Evolutionary conservation across 2,113 vertebrate genomes (phyloP).

Genomic region (Merops nubicus): DNA sequence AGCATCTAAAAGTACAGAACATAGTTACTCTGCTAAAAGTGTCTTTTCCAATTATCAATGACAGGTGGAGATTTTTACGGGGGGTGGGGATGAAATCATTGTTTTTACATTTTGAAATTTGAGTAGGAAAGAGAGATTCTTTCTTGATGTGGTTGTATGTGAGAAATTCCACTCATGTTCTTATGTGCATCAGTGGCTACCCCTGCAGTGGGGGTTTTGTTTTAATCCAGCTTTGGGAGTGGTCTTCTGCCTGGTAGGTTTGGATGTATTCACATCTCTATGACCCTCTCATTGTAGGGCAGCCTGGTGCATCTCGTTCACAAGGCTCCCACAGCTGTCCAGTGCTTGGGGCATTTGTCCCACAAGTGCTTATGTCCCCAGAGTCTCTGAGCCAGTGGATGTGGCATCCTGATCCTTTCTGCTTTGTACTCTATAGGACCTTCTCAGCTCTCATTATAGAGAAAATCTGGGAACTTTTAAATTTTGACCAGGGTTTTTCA

Average conservation of each 20-base stretch:
- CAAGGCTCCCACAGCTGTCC: neutral
- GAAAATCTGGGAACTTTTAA: neutral
- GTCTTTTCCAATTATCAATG: neutral
- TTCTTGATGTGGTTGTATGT: fast-evolving
- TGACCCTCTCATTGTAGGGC: fast-evolving
- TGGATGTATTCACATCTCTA: neutral
- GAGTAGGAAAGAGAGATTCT: neutral
- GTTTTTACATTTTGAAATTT: neutral
- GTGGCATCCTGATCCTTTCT: neutral
- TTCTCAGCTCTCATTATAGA: neutral
- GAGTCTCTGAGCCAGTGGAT: neutral
- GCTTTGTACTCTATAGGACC: neutral
- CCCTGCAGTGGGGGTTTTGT: fast-evolving
- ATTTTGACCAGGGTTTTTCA: neutral
- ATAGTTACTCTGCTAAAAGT: neutral
- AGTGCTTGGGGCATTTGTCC: neutral
- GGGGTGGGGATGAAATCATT: neutral
- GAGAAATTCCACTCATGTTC: neutral
- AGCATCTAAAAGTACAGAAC: neutral
- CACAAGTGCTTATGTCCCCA: fast-evolving
- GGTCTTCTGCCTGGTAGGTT: neutral
- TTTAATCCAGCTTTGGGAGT: neutral
- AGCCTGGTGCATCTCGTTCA: neutral
- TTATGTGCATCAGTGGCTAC: neutral
- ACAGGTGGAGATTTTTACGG: neutral